Conservation (phyloP, 2,888 invertebrate genomes). For the Atherix ibis region DNA sequence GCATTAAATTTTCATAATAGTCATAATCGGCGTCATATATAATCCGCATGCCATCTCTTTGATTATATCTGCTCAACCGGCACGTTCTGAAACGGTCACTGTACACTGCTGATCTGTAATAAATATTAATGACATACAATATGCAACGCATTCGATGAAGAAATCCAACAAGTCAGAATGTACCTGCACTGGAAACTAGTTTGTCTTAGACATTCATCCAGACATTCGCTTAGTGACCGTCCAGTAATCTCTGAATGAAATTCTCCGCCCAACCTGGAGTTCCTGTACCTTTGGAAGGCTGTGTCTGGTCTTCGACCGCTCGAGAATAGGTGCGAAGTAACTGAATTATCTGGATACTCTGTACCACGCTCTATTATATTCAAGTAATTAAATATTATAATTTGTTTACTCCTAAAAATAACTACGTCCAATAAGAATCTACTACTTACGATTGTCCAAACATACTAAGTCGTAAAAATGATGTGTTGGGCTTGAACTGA, state of each 20-base stretch:
- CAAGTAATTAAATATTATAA: neutral
- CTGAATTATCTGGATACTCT: constrained; percentile 77
- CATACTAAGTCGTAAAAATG: constrained; percentile 82
- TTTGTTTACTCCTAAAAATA: constrained; percentile 2
- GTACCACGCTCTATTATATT: constrained; percentile 57
- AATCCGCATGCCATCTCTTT: constrained; percentile 72
- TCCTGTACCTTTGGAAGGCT: constrained; percentile 67
- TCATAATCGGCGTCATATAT: constrained; percentile 85
- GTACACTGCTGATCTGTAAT: constrained; percentile 62
- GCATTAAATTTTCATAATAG: constrained; percentile 85
- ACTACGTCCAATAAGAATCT: neutral
- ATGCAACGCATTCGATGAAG: neutral
- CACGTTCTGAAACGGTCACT: constrained; percentile 75
- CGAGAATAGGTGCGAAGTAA: constrained; percentile 69
- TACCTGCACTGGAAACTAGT: constrained; percentile 68
- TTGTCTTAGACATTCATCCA: constrained; percentile 78
- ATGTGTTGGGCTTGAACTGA: constrained; percentile 69
- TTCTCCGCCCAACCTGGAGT: constrained; percentile 72
- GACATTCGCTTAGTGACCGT: constrained; percentile 72
- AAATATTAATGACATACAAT: neutral
- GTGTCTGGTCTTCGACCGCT: constrained; percentile 72
- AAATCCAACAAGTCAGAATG: constrained; percentile 4
- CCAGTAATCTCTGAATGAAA: constrained; percentile 82
- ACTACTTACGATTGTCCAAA: constrained; percentile 67
- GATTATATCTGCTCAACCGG: constrained; percentile 69